A percentile compares a stretch with the other conserved stretches of the same genome.
Conservation (phyloP, 1,140 invertebrate species). For the Atta colombica region DNA sequence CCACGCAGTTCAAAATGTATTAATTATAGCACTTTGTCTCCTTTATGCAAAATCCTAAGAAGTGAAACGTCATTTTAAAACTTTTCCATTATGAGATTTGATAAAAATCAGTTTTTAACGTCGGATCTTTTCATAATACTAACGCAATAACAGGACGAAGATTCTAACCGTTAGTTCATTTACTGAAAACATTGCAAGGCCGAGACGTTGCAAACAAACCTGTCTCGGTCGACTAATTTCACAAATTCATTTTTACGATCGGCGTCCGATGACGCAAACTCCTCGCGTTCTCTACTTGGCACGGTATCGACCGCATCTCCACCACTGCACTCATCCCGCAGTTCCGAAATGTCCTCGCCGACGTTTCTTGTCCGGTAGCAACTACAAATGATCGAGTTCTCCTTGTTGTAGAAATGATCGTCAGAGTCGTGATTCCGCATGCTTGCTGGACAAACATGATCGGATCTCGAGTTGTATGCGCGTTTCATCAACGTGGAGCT, state of each 20-base stretch:
- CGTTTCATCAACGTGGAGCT: constrained; percentile 27
- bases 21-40: background rate
- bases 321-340: constrained; percentile 56
- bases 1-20: background rate
- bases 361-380: constrained; percentile 63
- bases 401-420: constrained; percentile 3
- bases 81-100: too few species aligned
- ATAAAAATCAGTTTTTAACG: background rate
- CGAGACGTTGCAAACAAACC: constrained; percentile 6
- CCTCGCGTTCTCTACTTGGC: constrained; percentile 57
- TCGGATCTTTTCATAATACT: background rate
- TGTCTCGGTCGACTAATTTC: constrained; percentile 36
- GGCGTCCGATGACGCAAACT: background rate
- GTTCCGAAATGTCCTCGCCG: constrained; percentile 17
- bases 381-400: constrained; percentile 66
- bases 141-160: background rate
- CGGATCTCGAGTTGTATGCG: constrained; percentile 31
- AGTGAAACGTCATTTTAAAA: background rate
- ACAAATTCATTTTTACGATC: constrained; percentile 55
- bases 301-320: constrained; percentile 67
- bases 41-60: background rate
- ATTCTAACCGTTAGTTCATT: background rate
- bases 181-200: background rate
- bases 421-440: constrained; percentile 1
- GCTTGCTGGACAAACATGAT: constrained; percentile 44